These are phyloP conservation scores for Plagodis pulveraria DNA, from an alignment of 2,888 invertebrate species.

Conservation along the genomic window DNA sequence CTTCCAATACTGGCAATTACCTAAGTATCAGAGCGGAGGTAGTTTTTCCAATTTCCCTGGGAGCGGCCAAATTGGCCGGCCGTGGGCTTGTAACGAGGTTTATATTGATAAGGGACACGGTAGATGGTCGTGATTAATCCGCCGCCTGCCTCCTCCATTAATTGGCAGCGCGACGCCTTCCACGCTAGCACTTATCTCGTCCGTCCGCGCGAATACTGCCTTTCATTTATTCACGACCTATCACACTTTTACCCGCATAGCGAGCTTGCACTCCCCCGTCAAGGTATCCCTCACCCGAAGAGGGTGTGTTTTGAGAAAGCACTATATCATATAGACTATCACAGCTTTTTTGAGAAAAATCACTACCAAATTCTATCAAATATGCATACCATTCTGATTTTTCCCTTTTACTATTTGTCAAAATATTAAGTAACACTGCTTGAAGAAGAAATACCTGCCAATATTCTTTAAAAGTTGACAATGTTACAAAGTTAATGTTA, in stretches of 20 bases:
- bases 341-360: too few relatives aligned
- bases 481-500: too few relatives aligned
- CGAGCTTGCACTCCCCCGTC: background rate
- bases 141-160: slow-evolving; percentile 7
- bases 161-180: slow-evolving; percentile 1
- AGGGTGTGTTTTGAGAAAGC: too few relatives aligned
- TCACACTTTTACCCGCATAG: background rate
- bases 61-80: slow-evolving; percentile 46
- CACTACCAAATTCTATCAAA: too few relatives aligned
- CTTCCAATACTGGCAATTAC: slow-evolving; percentile 30
- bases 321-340: too few relatives aligned
- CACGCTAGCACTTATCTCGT: slow-evolving; percentile 8
- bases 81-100: slow-evolving; percentile 41
- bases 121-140: slow-evolving; percentile 46
- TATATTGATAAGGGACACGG: slow-evolving; percentile 47
- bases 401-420: too few relatives aligned
- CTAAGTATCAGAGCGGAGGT: slow-evolving; percentile 29
- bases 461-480: too few relatives aligned
- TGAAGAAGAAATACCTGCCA: too few relatives aligned
- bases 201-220: background rate
- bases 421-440: too few relatives aligned
- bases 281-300: background rate
- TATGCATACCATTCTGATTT: too few relatives aligned
- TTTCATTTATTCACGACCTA: background rate
- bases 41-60: slow-evolving; percentile 45